Conservation (phyloP, 2,888 invertebrate species). For the Nematopogon swammerdamellus region DNA sequence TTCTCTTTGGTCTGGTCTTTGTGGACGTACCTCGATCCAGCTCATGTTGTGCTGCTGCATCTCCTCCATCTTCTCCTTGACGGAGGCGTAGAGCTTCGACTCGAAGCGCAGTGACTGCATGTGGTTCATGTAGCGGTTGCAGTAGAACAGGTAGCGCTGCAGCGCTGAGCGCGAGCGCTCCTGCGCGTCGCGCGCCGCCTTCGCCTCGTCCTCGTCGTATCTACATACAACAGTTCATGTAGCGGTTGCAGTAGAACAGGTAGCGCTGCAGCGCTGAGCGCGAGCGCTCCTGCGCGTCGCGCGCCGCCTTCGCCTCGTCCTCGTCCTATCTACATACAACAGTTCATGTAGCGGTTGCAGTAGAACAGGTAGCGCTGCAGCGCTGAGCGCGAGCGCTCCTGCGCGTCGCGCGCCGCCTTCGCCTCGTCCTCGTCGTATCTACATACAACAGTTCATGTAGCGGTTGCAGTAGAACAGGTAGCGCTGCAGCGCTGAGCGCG, state of each 20-base stretch:
- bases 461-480: constrained; percentile 99
- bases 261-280: constrained; percentile 94
- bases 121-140: constrained; percentile 99
- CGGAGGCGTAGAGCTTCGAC: constrained; percentile 92
- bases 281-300: constrained; percentile 94
- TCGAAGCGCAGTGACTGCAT: constrained; percentile 98
- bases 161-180: constrained; percentile 91
- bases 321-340: constrained; percentile 71
- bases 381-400: constrained; percentile 90
- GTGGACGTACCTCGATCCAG: constrained; percentile 97
- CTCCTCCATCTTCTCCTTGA: constrained; percentile 98
- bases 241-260: constrained; percentile 97
- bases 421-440: constrained; percentile 94
- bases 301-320: constrained; percentile 92
- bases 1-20: no score
- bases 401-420: constrained; percentile 92
- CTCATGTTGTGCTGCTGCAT: constrained; percentile 99
- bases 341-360: constrained; percentile 91
- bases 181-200: constrained; percentile 94
- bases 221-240: constrained; percentile 60
- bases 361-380: constrained; percentile 97
- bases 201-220: constrained; percentile 95
- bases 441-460: constrained; percentile 63
- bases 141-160: constrained; percentile 97
- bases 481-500: constrained; percentile 90